phyloP scores from a whole-genome alignment of 1,140 invertebrate genomes.

The Chrysoperla carnea region DNA sequence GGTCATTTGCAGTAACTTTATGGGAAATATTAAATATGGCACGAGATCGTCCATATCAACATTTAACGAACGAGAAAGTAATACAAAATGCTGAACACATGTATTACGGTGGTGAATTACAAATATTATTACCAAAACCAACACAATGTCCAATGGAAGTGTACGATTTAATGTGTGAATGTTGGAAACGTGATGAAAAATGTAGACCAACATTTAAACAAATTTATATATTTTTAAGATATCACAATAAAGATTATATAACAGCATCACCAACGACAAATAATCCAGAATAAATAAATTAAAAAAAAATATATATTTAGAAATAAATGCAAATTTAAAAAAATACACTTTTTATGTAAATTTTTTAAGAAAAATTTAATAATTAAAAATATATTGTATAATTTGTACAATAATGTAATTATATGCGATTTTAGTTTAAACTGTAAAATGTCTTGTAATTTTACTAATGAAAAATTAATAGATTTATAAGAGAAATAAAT shows the following conservation, averaged over 20 bases:
- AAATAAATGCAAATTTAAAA: too few species aligned
- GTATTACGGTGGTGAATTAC: slow-evolving; percentile 42
- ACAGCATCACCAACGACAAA: slow-evolving; percentile 9
- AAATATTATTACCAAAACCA: slow-evolving; percentile 47
- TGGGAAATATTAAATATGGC: slow-evolving; percentile 63
- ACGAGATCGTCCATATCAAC: slow-evolving; percentile 50
- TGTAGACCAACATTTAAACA: slow-evolving; percentile 56
- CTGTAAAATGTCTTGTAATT: too few species aligned
- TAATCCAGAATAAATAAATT: too few species aligned
- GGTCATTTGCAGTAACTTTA: slow-evolving; percentile 50
- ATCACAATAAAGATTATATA: slow-evolving; percentile 28
- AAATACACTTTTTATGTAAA: too few species aligned
- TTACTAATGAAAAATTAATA: too few species aligned
- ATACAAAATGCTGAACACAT: slow-evolving; percentile 53
- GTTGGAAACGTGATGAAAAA: slow-evolving; percentile 51
- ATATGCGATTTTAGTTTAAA: too few species aligned
- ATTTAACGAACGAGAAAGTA: slow-evolving; percentile 53
- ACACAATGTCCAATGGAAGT: slow-evolving; percentile 55
- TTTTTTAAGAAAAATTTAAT: too few species aligned
- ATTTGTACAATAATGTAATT: too few species aligned
- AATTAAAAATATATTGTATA: too few species aligned
- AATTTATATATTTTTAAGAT: slow-evolving; percentile 56
- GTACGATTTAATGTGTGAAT: slow-evolving; percentile 61
- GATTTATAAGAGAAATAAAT: too few species aligned
- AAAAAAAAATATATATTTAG: too few species aligned